Evolutionary conservation across 2,888 invertebrate genomes (phyloP), one percentile per base, ranked within the genome.

Genomic region (Eumerus sabulonum): DNA sequence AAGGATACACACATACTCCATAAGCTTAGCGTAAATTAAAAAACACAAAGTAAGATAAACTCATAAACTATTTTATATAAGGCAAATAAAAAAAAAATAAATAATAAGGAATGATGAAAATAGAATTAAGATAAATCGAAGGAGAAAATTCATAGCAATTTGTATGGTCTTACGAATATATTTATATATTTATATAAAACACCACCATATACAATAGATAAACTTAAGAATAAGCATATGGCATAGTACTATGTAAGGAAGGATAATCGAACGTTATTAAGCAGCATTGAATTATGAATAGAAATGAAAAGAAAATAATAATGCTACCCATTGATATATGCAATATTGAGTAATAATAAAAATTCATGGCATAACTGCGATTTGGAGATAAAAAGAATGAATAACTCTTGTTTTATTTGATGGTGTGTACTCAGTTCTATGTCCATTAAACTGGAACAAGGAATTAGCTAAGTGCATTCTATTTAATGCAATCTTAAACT

Each of bases 121-220:
- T 44, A 53, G 38, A 53, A 56, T 9, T 63, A 76, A 53, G 18
- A 35, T 27, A 40, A 45, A 72, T 48, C 9, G 16, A 27, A 27
- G 2, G 27, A 27, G 16, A 56, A 12, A 19, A 42, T 19, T 38
- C 47, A 40, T 47, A 62, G 72, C 76, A 77, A 77, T 79, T 68
- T 73, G 67, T 60, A 72, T 77, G 66, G 57, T 68, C 59, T 45
- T 76, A 27, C 27, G 27, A 27, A 7, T 7, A 76, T 72, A 77
- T 77, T 68, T 73, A 77, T 77, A 79, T 79, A 64, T 79, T 74
- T 79, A 79, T 67, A 79, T 74, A 56, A 64, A 63, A 64, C 27
- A 27, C 40, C 44, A 50, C 50, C 48, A 56, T 63, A 50, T 56
- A 47, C 53, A 60, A 44, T 35, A 44, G 18, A 35, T 62, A 54